Conservation (phyloP, 2,888 invertebrate genomes). For the Drosophila meridiana region DNA sequence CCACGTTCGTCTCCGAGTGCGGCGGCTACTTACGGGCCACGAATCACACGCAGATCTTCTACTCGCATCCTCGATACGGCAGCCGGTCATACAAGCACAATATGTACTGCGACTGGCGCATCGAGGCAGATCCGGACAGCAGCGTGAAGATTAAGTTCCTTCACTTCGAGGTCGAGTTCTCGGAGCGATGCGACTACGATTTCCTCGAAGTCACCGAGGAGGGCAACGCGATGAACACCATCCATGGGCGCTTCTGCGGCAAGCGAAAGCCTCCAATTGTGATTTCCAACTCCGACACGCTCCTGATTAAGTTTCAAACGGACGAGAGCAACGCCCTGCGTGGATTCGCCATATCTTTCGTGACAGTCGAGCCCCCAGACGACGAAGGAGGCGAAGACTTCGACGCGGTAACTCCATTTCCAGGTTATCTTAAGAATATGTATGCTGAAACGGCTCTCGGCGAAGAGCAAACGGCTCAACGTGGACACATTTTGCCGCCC, state of each 20-base stretch:
- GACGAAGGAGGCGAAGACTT: constrained; percentile 80
- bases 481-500: constrained; percentile 39
- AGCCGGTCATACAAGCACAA: constrained; percentile 94
- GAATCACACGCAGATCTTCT: constrained; percentile 92
- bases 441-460: constrained; percentile 60
- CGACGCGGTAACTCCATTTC: constrained; percentile 84
- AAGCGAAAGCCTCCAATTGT: constrained; percentile 93
- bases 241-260: constrained; percentile 95
- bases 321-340: constrained; percentile 96
- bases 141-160: constrained; percentile 94
- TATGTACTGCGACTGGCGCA: constrained; percentile 97
- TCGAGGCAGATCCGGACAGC: constrained; percentile 92
- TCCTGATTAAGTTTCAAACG: constrained; percentile 94
- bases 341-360: constrained; percentile 96
- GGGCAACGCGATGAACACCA: constrained; percentile 87
- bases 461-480: constrained; percentile 12
- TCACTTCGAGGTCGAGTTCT: constrained; percentile 91
- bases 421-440: constrained; percentile 84
- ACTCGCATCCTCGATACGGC: constrained; percentile 97
- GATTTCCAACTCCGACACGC: constrained; percentile 93
- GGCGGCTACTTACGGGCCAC: constrained; percentile 95
- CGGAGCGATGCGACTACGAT: constrained; percentile 96
- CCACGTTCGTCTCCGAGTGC: constrained; percentile 96
- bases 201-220: constrained; percentile 95
- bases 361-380: constrained; percentile 88